Conservation (phyloP, 23 tunicate genomes). For the Trididemnum clinides region DNA sequence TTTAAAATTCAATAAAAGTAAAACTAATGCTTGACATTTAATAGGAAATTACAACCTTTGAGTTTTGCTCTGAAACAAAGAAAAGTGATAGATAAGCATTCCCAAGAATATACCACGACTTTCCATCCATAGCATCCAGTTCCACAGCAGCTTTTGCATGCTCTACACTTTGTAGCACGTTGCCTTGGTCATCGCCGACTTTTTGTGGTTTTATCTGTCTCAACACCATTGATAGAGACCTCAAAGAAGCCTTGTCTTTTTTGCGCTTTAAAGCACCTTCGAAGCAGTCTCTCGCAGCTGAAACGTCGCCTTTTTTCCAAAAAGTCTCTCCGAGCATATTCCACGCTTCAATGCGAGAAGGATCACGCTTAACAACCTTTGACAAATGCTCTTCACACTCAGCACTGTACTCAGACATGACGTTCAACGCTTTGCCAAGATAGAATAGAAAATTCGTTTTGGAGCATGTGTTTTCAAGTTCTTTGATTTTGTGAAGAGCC, state of each 20-base stretch:
- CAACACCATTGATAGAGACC: conserved; percentile 90
- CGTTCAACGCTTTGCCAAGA: conserved; percentile 62
- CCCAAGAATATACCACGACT: conserved; percentile 88
- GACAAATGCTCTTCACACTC: conserved; percentile 90
- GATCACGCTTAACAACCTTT: conserved; percentile 91
- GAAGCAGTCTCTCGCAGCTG: conserved; percentile 85
- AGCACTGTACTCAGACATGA: conserved; percentile 72
- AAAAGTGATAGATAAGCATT: conserved; percentile 91
- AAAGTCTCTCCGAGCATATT: conserved; percentile 92
- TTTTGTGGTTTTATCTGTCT: conserved; percentile 72
- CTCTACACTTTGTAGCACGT: conserved; percentile 76
- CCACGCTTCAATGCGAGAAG: conserved; percentile 83
- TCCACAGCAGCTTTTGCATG: conserved; percentile 78
- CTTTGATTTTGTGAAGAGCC: conserved; percentile 21
- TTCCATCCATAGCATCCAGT: conserved; percentile 74
- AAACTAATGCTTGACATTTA: no score
- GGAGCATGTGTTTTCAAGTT: conserved; percentile 44
- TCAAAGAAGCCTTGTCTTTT: conserved; percentile 67
- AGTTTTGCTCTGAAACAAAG: conserved; percentile 75
- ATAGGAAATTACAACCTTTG: no score
- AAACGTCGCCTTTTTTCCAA: conserved; percentile 87
- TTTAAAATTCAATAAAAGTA: no score
- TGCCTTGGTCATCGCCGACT: conserved; percentile 49
- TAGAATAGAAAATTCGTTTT: conserved; percentile 72
- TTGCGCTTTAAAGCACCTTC: conserved; percentile 76